Conservation (phyloP, 2,113 vertebrate species). For the Arvicanthis niloticus region DNA sequence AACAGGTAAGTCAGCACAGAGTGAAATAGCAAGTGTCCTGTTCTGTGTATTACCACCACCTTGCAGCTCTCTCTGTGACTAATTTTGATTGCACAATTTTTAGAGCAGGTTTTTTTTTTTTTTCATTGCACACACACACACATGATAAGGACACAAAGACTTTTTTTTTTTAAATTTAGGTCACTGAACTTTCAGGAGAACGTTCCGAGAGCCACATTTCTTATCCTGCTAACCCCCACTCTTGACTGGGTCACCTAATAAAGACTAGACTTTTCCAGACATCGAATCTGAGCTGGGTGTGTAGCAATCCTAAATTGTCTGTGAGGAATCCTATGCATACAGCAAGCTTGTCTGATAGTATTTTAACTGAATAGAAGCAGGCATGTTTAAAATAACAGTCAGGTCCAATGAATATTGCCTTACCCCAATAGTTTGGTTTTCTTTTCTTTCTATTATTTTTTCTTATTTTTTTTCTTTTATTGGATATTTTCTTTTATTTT, state of each 20-base stretch:
- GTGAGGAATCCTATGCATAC: background rate
- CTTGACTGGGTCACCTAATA: conserved; percentile 40
- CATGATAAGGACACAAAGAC: conserved; percentile 65
- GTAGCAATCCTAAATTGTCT: background rate
- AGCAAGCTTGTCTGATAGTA: conserved; percentile 29
- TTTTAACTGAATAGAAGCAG: conserved; percentile 58
- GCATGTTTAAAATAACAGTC: conserved; percentile 35
- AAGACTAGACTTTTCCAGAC: conserved; percentile 64
- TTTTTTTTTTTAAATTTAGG: conserved; percentile 2
- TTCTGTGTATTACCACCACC: background rate
- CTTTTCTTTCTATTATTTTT: background rate
- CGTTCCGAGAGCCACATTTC: conserved; percentile 56
- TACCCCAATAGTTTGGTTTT: conserved; percentile 7
- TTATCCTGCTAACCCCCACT: background rate
- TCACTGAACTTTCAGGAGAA: conserved; percentile 58
- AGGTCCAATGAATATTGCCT: background rate
- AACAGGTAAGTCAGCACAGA: conserved; percentile 51
- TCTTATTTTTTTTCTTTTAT: too few relatives aligned
- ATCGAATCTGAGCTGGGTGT: background rate
- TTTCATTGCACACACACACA: conserved; percentile 51
- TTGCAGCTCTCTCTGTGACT: conserved; percentile 57
- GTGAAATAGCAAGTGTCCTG: conserved; percentile 59
- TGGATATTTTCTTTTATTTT: too few relatives aligned
- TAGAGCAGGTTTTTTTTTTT: conserved; percentile 53
- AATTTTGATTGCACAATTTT: conserved; percentile 72